Conservation (phyloP, 2,113 vertebrate genomes). For the Upupa epops region DNA sequence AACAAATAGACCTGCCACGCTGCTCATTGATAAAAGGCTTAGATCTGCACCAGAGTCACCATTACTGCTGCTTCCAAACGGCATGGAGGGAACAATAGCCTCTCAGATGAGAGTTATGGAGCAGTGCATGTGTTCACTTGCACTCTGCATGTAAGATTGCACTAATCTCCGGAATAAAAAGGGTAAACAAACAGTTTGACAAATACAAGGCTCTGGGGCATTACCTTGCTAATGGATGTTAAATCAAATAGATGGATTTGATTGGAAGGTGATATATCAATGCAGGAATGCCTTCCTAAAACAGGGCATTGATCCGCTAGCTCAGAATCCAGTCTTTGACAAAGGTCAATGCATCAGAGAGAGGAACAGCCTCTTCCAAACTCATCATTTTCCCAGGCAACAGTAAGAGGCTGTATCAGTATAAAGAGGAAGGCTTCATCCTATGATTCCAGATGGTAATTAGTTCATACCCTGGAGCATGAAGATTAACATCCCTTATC, state of each 20-base stretch:
- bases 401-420: conserved; percentile 11
- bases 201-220: conserved; percentile 18
- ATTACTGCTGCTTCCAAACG: neutral
- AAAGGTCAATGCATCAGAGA: conserved; percentile 47
- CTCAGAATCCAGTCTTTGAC: conserved; percentile 23
- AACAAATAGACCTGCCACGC: conserved; percentile 67
- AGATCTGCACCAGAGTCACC: conserved; percentile 16
- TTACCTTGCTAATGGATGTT: conserved; percentile 17
- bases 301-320: conserved; percentile 47
- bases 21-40: conserved; percentile 66
- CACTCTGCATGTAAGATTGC: neutral
- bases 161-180: conserved; percentile 33
- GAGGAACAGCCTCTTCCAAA: conserved; percentile 8
- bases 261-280: conserved; percentile 53
- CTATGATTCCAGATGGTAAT: conserved; percentile 65
- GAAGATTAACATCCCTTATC: conserved; percentile 72
- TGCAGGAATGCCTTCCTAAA: conserved; percentile 30
- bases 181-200: conserved; percentile 30
- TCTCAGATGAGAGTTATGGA: neutral
- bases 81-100: neutral
- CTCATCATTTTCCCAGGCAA: conserved; percentile 53
- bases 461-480: conserved; percentile 69
- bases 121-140: neutral
- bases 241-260: conserved; percentile 51
- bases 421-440: conserved; percentile 22